phyloP scores from a whole-genome alignment of 2,113 vertebrate genomes.

The Pachypanchax playfairii region DNA sequence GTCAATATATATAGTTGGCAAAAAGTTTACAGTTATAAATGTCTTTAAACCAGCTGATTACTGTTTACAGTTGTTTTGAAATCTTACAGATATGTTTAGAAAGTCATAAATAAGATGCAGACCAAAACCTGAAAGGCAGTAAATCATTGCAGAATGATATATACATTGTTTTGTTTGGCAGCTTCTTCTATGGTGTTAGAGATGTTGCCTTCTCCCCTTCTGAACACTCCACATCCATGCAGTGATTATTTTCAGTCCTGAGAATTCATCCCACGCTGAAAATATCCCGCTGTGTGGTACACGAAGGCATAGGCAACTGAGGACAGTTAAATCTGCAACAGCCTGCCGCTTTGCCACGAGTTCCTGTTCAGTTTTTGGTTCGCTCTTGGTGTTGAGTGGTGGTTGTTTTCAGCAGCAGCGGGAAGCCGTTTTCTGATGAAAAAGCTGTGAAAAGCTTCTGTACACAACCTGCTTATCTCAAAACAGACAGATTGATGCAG shows the following conservation, averaged over 20 bases:
- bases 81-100: too few species aligned
- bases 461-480: background rate
- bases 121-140: too few species aligned
- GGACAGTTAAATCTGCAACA: background rate
- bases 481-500: slow-evolving; percentile 9
- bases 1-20: too few species aligned
- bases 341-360: background rate
- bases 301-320: background rate
- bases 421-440: background rate
- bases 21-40: too few species aligned
- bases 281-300: background rate
- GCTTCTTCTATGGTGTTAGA: background rate
- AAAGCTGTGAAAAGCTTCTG: background rate
- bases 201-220: background rate
- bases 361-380: background rate
- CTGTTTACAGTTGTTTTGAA: too few species aligned
- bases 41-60: too few species aligned
- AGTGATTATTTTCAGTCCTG: background rate
- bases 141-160: too few species aligned
- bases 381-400: background rate
- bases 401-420: background rate
- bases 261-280: background rate
- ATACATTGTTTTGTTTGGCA: background rate
- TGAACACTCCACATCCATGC: background rate
- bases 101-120: too few species aligned